Evolutionary conservation across 2,797 vertebrate genomes (phyloP), one percentile per base, ranked within the genome.

Genomic region (Enteromius paludinosus): DNA sequence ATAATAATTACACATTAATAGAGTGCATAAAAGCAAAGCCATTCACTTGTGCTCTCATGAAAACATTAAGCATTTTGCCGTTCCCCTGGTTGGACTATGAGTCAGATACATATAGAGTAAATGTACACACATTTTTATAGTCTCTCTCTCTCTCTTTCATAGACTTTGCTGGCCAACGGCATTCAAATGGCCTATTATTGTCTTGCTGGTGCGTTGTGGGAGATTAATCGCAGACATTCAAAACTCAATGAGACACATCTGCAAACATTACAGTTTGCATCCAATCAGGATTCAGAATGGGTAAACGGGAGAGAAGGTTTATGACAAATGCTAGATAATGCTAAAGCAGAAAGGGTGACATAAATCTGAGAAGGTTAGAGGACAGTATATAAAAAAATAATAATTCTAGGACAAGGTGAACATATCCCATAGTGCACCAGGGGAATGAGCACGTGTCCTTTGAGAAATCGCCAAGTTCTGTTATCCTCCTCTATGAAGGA

Each of bases 361-460:
- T 28, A 14, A 74, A 35, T 23, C 56, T 0, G 18, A 18, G 71
- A 75, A 43, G 72, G 54, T 47, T 28, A 66, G 41, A 41, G 79
- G 74, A 56, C 59, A 78, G 83, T 18, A 74, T 86, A 86, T 35
- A 1, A 33, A 47, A 86, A 56, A 8, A 52, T n/a, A n/a, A n/a
- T n/a, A 38, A 68, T 82, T 78, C 38, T 20, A 65, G 74, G 86
- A 87, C 85, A 87, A 89, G 86, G 87, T 87, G 83, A 89, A 72
- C n/a, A 18, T 41, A 59, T 87, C 79, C 73, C 85, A 74, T 68
- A 41, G 0, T 43, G 54, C 77, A 79, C 56, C 70, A 20, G 71
- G 14, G 73, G 65, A 54, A 64, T 54, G 25, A 64, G 17, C 78
- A 87, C 54, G 61, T 79, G 49, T n/a, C 59, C 70, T 78, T 69